Evolutionary conservation across 2,888 invertebrate genomes (phyloP).

Genomic region (Nemapogon koenigi): DNA sequence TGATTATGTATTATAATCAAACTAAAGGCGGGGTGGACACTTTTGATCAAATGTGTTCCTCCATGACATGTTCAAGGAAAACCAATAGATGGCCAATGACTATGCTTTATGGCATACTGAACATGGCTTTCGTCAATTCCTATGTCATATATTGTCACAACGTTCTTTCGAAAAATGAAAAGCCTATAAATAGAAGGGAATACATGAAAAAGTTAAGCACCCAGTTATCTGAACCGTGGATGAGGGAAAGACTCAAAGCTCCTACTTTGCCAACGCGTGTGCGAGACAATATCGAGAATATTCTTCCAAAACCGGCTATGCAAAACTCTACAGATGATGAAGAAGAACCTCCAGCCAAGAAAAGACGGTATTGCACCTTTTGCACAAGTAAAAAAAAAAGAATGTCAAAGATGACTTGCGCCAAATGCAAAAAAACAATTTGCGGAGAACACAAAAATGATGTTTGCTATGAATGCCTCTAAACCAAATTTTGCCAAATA

Average conservation of each 20-base stretch:
- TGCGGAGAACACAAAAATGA: constrained; percentile 13
- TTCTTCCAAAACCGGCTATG: constrained; percentile 4
- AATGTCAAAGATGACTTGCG: constrained; percentile 6
- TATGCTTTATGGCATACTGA: constrained; percentile 13
- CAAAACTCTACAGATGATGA: neutral
- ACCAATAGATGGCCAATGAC: constrained; percentile 18
- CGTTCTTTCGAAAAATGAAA: constrained; percentile 13
- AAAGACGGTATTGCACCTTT: neutral
- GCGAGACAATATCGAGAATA: constrained; percentile 5
- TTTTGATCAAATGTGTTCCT: constrained; percentile 19
- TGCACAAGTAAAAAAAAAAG: constrained; percentile 2
- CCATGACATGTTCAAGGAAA: constrained; percentile 18
- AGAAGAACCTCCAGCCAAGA: constrained; percentile 2
- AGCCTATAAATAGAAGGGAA: constrained; percentile 15
- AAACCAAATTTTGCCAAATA: no score
- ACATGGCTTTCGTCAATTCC: constrained; percentile 18
- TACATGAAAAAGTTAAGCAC: constrained; percentile 13
- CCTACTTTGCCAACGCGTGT: constrained; percentile 11
- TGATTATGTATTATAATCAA: constrained; percentile 19
- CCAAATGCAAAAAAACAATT: constrained; percentile 13
- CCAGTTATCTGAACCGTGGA: constrained; percentile 11
- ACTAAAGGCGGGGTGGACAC: constrained; percentile 21
- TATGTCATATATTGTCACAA: constrained; percentile 17
- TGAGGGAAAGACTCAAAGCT: constrained; percentile 9
- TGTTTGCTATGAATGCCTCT: constrained; percentile 9